Evolutionary conservation across 2,113 vertebrate species (phyloP).

Genomic region (Crotophaga sulcirostris): DNA sequence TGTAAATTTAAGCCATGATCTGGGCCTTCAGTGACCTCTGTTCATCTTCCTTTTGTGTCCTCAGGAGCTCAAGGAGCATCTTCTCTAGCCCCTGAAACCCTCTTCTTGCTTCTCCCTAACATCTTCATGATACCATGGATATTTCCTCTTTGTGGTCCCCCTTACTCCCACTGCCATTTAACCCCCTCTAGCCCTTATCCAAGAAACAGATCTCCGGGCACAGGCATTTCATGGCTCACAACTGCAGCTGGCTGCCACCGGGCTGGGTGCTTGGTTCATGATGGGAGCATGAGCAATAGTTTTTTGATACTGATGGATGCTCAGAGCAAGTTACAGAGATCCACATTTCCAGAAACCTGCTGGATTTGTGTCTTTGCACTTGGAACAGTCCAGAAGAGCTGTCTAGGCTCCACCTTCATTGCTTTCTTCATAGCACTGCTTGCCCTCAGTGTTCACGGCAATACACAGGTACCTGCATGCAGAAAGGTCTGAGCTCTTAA

Average conservation of each 20-base stretch:
- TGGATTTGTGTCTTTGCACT: not conserved
- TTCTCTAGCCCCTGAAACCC: not conserved
- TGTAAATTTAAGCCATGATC: not conserved
- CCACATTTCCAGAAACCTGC: rapidly evolving
- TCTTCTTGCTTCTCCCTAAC: not conserved
- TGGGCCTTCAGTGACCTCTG: not conserved
- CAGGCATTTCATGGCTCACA: rapidly evolving
- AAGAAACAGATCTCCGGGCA: too few relatives aligned
- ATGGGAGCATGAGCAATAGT: too few relatives aligned
- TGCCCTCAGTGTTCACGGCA: rapidly evolving
- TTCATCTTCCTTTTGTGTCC: not conserved
- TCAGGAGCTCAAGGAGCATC: not conserved
- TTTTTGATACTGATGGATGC: not conserved
- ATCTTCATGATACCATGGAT: rapidly evolving
- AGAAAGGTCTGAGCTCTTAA: not conserved
- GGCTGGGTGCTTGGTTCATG: not conserved
- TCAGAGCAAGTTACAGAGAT: too few relatives aligned
- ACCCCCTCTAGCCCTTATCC: not conserved
- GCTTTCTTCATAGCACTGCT: rapidly evolving
- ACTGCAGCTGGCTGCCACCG: rapidly evolving
- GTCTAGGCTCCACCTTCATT: rapidly evolving
- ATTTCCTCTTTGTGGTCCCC: not conserved
- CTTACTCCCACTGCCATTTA: not conserved
- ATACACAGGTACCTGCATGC: rapidly evolving
- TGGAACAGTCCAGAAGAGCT: not conserved